phyloP scores from a whole-genome alignment of 2,888 invertebrate genomes.

The Luperina nickerlii region DNA sequence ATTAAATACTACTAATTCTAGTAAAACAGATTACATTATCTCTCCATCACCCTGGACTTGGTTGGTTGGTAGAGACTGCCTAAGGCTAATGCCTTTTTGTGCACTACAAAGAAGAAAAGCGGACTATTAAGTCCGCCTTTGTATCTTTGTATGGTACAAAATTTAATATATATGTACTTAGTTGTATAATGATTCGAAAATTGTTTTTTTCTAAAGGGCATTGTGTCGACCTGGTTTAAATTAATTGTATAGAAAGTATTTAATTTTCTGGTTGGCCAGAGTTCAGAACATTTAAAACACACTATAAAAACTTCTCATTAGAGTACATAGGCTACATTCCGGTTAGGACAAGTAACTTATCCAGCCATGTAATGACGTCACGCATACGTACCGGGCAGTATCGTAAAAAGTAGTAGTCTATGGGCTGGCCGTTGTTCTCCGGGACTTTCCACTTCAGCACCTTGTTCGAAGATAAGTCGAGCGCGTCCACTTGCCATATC shows the following conservation, averaged over 20 bases:
- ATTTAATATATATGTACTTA: too few species aligned
- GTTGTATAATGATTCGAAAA: too few species aligned
- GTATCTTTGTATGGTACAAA: too few species aligned
- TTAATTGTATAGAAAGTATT: neutral
- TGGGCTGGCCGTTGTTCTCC: constrained; percentile 79
- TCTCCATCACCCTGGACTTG: too few species aligned
- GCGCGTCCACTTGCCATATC: constrained; percentile 70
- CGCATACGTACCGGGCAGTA: constrained; percentile 80
- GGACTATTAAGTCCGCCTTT: too few species aligned
- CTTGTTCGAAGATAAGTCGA: constrained; percentile 65
- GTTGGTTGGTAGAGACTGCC: too few species aligned
- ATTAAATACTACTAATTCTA: too few species aligned
- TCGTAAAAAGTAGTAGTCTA: constrained; percentile 79
- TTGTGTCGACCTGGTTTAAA: neutral
- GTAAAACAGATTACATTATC: too few species aligned
- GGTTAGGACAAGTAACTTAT: neutral
- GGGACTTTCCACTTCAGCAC: constrained; percentile 80
- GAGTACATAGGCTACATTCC: neutral
- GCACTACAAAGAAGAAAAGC: too few species aligned
- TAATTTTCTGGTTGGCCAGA: neutral
- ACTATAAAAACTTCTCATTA: neutral
- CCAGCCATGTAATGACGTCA: constrained; percentile 20
- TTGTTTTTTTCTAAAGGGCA: too few species aligned
- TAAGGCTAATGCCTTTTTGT: too few species aligned
- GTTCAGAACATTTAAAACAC: neutral